These are phyloP conservation scores for Chrysemys picta DNA, from an alignment of 2,113 vertebrate genomes.

Conservation along the genomic window DNA sequence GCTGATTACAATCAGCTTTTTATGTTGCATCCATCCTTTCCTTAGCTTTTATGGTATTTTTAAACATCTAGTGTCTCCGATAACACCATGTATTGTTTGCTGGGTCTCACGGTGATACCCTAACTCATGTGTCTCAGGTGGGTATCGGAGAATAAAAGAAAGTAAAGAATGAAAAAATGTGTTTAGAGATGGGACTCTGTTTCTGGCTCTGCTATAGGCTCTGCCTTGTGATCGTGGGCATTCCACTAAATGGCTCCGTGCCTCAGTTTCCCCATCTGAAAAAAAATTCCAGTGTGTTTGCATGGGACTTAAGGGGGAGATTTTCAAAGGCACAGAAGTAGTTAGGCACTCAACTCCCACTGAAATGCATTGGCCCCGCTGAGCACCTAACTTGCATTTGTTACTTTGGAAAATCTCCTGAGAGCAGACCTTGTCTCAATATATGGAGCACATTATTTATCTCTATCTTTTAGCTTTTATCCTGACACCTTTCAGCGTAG, in stretches of 20 bases:
- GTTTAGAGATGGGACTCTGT: not conserved
- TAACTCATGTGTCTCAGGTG: not conserved
- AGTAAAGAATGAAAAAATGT: not conserved
- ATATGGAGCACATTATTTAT: not conserved
- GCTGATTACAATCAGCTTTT: not conserved
- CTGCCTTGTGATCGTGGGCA: not conserved
- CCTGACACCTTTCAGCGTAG: not conserved
- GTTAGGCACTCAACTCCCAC: not conserved
- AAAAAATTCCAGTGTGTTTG: not conserved
- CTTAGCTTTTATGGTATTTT: not conserved
- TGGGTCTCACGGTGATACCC: not conserved
- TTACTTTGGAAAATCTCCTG: not conserved
- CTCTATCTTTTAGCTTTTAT: not conserved
- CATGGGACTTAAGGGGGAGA: not conserved
- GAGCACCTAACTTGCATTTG: not conserved
- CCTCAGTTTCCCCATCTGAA: not conserved
- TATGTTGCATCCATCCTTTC: not conserved
- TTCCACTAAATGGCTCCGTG: not conserved
- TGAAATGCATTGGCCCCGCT: not conserved
- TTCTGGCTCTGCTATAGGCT: not conserved
- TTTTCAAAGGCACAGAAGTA: not conserved
- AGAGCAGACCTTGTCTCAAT: not conserved
- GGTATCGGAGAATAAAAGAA: not conserved
- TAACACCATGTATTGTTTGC: not conserved
- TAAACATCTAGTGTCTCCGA: not conserved